Evolutionary conservation across 2,797 vertebrate species (phyloP).

Genomic region (Leuciscus waleckii): DNA sequence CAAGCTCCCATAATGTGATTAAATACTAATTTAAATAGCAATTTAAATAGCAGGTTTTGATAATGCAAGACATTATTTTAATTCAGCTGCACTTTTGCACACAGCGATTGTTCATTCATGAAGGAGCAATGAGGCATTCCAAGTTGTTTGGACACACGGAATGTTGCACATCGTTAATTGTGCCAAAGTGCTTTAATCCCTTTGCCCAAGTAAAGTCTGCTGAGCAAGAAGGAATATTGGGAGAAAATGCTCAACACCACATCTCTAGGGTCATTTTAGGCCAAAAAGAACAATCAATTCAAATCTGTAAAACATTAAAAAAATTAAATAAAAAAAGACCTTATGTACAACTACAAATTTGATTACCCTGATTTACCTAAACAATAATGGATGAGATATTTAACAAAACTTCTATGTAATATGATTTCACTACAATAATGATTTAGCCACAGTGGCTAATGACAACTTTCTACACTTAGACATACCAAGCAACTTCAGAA

Average conservation of each 20-base stretch:
- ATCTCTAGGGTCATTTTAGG: not conserved
- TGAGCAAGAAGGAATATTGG: constrained; percentile 58
- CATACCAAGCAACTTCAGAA: not conserved
- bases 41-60: not conserved
- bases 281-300: not conserved
- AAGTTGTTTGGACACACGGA: constrained; percentile 65
- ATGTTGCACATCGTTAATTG: constrained; percentile 64
- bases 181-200: constrained; percentile 66
- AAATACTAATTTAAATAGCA: not conserved
- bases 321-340: not conserved
- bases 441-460: not conserved
- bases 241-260: constrained; percentile 55
- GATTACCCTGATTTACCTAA: not conserved
- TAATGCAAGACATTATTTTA: constrained; percentile 11
- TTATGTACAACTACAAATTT: not conserved
- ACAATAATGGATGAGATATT: not conserved
- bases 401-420: not conserved
- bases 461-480: not conserved
- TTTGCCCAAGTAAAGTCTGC: constrained; percentile 46
- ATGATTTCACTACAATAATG: not conserved
- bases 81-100: constrained; percentile 34
- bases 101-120: constrained; percentile 76
- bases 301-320: not conserved
- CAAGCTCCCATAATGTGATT: not conserved
- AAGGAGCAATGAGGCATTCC: constrained; percentile 67